A percentile compares a stretch with the other conserved stretches of the same genome.
phyloP scores from a whole-genome alignment of 2,888 invertebrate species.

The Dusona sp. region DNA sequence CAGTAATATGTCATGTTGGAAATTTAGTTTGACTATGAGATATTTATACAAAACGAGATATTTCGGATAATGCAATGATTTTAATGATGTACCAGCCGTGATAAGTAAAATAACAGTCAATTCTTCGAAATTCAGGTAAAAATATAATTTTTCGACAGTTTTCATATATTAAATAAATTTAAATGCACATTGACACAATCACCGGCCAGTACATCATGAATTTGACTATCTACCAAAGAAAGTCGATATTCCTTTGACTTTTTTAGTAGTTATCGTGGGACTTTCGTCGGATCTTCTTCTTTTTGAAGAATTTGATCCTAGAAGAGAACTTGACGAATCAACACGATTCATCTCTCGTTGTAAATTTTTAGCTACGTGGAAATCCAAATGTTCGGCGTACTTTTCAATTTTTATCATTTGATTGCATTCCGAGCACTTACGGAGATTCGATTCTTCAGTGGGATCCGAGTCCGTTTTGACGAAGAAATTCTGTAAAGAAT shows the following conservation, averaged over 20 bases:
- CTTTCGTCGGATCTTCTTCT: constrained; percentile 60
- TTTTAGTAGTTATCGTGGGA: constrained; percentile 54
- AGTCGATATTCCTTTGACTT: constrained; percentile 64
- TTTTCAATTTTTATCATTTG: constrained; percentile 87
- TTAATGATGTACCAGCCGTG: not conserved
- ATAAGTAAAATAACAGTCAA: not conserved
- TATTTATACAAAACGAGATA: not conserved
- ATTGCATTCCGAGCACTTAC: constrained; percentile 90
- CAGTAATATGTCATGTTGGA: constrained; percentile 26
- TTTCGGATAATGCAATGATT: not conserved
- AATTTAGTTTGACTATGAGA: not conserved
- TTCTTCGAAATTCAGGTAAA: not conserved
- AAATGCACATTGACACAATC: not conserved
- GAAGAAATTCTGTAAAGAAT: constrained; percentile 84
- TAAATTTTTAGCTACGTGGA: constrained; percentile 93
- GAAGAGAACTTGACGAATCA: constrained; percentile 24
- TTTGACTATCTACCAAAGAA: constrained; percentile 73
- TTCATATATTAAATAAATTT: not conserved
- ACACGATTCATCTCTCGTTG: constrained; percentile 88
- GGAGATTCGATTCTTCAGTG: constrained; percentile 80
- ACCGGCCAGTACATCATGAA: not conserved
- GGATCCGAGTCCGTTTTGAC: constrained; percentile 82
- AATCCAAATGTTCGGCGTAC: constrained; percentile 92
- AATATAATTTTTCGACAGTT: not conserved
- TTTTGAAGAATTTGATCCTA: constrained; percentile 56